phyloP scores from a whole-genome alignment of 2,888 invertebrate genomes.

The Crossocerus cetratus region DNA sequence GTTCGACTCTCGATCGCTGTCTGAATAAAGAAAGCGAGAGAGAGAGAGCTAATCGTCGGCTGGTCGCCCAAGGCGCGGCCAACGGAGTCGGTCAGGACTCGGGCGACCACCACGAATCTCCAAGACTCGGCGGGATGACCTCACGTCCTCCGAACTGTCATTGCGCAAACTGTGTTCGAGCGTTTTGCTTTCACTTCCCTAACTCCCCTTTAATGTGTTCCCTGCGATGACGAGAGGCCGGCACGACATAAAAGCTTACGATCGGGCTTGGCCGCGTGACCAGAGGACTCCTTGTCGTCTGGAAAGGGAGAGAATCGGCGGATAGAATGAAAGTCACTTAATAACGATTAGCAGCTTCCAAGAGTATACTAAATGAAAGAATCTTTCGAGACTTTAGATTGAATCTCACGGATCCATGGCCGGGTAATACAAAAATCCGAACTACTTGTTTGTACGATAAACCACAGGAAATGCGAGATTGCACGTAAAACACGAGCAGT shows the following conservation, averaged over 20 bases:
- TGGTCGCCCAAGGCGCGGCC: not conserved
- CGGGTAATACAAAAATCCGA: too few relatives aligned
- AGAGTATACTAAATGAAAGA: too few relatives aligned
- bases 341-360: too few relatives aligned
- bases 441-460: too few relatives aligned
- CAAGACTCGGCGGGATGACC: not conserved
- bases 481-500: conserved; percentile 3
- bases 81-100: not conserved
- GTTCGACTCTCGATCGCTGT: conserved; percentile 3
- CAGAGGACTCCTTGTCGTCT: conserved; percentile 1
- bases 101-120: not conserved
- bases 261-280: conserved; percentile 1
- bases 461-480: too few relatives aligned
- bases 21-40: not conserved
- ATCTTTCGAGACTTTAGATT: too few relatives aligned
- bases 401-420: too few relatives aligned
- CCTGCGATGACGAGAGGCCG: conserved; percentile 5
- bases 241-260: not conserved
- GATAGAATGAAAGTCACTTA: not conserved
- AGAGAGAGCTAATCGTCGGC: not conserved
- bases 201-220: conserved; percentile 18
- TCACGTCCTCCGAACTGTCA: conserved; percentile 11
- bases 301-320: not conserved
- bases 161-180: conserved; percentile 31
- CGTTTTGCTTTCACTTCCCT: conserved; percentile 6